These are phyloP conservation scores for Hirtodrosophila cameraria DNA, from an alignment of 2,888 invertebrate genomes.

Conservation along the genomic window DNA sequence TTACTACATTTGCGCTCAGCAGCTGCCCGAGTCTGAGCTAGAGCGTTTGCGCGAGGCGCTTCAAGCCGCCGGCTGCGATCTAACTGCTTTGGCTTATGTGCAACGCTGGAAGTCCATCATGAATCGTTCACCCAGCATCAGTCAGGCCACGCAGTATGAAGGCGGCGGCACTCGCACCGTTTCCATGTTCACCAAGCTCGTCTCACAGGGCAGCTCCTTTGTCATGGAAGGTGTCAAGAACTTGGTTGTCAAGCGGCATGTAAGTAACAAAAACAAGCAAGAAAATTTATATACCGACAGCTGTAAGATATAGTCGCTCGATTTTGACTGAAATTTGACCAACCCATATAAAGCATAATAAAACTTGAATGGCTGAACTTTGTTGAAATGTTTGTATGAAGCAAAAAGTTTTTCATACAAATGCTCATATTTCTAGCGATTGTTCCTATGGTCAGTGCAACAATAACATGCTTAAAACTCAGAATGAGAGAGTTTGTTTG, in stretches of 20 bases:
- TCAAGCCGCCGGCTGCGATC: slow-evolving; percentile 92
- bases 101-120: slow-evolving; percentile 91
- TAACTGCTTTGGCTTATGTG: slow-evolving; percentile 93
- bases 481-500: too few species aligned
- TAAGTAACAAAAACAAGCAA: slow-evolving; percentile 86
- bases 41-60: slow-evolving; percentile 93
- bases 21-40: slow-evolving; percentile 92
- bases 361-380: too few species aligned
- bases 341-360: too few species aligned
- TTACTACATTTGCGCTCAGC: slow-evolving; percentile 93
- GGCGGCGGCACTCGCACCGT: slow-evolving; percentile 97
- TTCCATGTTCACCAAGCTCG: slow-evolving; percentile 98
- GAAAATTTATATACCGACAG: too few species aligned
- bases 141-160: slow-evolving; percentile 92
- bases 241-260: slow-evolving; percentile 98
- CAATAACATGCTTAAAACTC: too few species aligned
- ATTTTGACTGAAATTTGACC: too few species aligned
- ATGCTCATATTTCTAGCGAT: too few species aligned
- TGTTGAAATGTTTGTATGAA: too few species aligned
- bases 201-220: slow-evolving; percentile 98
- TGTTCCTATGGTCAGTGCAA: too few species aligned
- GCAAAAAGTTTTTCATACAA: too few species aligned
- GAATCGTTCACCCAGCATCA: slow-evolving; percentile 81
- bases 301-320: too few species aligned
- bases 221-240: slow-evolving; percentile 99